Percentiles rank a stretch among this genome's conserved stretches.
Evolutionary conservation across 2,888 invertebrate genomes (phyloP).

Genomic region (Hermodice carunculata): DNA sequence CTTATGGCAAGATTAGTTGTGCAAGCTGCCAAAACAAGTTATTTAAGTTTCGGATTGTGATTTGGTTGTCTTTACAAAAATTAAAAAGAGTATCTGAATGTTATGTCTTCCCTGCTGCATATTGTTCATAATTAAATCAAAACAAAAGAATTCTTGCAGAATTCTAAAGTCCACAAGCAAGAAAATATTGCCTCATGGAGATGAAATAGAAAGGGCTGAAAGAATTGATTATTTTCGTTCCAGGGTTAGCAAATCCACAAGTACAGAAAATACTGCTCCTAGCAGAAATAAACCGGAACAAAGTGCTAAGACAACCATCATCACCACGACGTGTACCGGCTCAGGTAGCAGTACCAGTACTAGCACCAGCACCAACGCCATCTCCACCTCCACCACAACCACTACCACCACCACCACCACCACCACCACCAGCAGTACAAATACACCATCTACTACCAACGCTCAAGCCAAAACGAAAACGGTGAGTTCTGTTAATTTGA

Average conservation of each 20-base stretch:
- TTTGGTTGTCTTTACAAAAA: no score
- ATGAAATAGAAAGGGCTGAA: neutral
- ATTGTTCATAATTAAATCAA: no score
- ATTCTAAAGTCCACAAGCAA: no score
- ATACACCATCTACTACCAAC: neutral
- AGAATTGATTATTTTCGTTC: neutral
- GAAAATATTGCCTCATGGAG: no score
- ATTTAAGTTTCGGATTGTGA: no score
- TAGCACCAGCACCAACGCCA: neutral
- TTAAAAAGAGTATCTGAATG: no score
- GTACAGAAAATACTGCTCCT: neutral
- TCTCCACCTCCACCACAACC: neutral
- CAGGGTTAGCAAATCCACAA: neutral
- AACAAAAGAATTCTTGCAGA: no score
- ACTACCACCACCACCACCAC: neutral
- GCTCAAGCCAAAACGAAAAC: no score
- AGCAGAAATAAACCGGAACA: neutral
- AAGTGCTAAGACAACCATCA: neutral
- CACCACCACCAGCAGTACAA: neutral
- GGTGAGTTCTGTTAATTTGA: no score
- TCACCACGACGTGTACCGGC: neutral
- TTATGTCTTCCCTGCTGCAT: no score
- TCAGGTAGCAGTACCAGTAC: slow-evolving; percentile 3
- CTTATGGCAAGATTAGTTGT: no score
- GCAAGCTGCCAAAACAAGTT: no score